These are phyloP conservation scores for Poliocrania exsul DNA, from an alignment of 2,797 vertebrate genomes.

Conservation along the genomic window DNA sequence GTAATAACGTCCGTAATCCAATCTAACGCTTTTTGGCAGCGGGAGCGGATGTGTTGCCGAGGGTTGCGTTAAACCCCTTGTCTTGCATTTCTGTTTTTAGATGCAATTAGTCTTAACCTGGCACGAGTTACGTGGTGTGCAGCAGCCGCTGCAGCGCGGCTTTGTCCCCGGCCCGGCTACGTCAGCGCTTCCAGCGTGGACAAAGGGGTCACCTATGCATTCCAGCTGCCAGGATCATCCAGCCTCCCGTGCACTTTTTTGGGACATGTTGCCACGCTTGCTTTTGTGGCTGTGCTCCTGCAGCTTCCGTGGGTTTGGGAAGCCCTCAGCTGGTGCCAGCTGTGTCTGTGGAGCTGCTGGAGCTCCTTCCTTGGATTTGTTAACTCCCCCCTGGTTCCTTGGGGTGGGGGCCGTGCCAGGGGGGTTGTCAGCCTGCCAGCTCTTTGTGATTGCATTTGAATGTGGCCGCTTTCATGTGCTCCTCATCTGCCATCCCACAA, in stretches of 20 bases:
- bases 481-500: conserved; percentile 33
- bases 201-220: conserved; percentile 3
- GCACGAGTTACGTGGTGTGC: conserved; percentile 37
- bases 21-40: conserved; percentile 37
- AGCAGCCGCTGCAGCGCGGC: neutral
- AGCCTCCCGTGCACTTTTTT: neutral
- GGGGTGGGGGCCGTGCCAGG: neutral
- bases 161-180: neutral
- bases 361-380: neutral
- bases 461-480: conserved; percentile 60
- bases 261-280: neutral
- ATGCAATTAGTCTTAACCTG: conserved; percentile 63
- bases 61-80: conserved; percentile 50
- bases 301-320: neutral
- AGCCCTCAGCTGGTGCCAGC: neutral
- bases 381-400: neutral
- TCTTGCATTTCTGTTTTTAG: conserved; percentile 69
- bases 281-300: neutral
- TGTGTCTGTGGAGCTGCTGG: rapidly evolving
- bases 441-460: conserved; percentile 39
- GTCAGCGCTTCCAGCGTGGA: neutral
- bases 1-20: conserved; percentile 44
- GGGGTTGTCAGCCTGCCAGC: neutral
- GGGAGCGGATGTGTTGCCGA: conserved; percentile 26
- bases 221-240: neutral